Evolutionary conservation across 2,888 invertebrate genomes (phyloP).

Genomic region (Macropis europaea): DNA sequence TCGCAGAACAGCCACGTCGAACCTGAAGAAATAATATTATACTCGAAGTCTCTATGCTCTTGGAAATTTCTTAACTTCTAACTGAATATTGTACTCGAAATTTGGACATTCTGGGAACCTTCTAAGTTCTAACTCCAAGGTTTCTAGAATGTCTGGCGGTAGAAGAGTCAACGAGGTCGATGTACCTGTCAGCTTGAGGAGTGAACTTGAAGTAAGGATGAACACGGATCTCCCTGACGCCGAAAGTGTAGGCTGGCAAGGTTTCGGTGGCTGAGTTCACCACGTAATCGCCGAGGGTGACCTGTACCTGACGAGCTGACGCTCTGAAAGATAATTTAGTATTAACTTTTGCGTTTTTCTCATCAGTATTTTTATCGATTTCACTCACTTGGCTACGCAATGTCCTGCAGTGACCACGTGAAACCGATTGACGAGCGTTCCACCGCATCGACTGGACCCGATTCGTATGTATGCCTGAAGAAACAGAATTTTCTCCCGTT

Average conservation of each 20-base stretch:
- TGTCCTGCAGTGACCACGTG: conserved; percentile 97
- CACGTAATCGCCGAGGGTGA: conserved; percentile 95
- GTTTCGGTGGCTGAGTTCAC: conserved; percentile 96
- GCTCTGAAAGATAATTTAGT: conserved; percentile 82
- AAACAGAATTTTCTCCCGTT: conserved; percentile 32
- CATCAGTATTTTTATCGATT: background rate
- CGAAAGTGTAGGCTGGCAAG: conserved; percentile 94
- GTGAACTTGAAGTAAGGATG: conserved; percentile 97
- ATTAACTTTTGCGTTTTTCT: background rate
- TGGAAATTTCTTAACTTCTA: no score
- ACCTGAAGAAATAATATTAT: conserved; percentile 80
- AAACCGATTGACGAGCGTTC: conserved; percentile 93
- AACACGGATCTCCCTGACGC: conserved; percentile 93
- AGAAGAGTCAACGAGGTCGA: background rate
- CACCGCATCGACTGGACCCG: conserved; percentile 96
- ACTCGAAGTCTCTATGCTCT: background rate
- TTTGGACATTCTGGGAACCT: no score
- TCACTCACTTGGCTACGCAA: conserved; percentile 88
- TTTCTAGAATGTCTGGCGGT: no score
- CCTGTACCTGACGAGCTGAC: conserved; percentile 93
- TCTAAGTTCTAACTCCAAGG: no score
- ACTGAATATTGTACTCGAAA: no score
- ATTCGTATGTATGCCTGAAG: conserved; percentile 91
- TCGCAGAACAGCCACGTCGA: conserved; percentile 94
- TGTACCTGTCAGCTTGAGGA: conserved; percentile 89